These are phyloP conservation scores for Podarcis lilfordi DNA, from an alignment of 2,797 vertebrate species.

Conservation along the genomic window DNA sequence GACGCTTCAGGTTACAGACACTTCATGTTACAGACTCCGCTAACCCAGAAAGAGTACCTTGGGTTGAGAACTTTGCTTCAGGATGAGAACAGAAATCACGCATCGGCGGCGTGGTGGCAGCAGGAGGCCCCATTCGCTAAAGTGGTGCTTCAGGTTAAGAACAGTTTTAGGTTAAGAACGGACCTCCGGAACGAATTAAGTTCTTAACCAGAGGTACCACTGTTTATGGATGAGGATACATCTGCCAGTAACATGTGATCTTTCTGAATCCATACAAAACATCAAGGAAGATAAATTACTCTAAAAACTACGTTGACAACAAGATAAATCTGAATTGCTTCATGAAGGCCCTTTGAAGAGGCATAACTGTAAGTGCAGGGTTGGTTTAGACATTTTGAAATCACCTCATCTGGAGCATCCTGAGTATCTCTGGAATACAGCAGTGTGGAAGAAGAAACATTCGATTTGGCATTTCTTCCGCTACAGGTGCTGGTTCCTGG, in stretches of 20 bases:
- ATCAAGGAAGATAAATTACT: conserved; percentile 60
- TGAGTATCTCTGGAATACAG: not conserved
- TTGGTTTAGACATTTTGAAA: not conserved
- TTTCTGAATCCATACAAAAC: conserved; percentile 47
- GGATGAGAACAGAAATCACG: no score
- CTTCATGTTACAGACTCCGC: no score
- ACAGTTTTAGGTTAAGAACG: no score
- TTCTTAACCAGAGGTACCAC: no score
- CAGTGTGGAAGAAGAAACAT: not conserved
- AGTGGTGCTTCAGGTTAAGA: no score
- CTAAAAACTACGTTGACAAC: conserved; percentile 49
- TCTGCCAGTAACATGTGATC: conserved; percentile 17
- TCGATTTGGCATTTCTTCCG: not conserved
- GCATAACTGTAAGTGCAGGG: not conserved
- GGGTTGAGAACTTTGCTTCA: no score
- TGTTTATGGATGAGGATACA: conserved; percentile 18
- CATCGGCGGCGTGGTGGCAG: no score
- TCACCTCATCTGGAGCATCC: not conserved
- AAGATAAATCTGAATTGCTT: conserved; percentile 50
- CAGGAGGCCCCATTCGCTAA: no score
- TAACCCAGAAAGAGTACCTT: no score
- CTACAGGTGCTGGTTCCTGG: not conserved
- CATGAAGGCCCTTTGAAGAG: conserved; percentile 39
- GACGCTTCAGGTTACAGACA: no score
- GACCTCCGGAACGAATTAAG: no score